Evolutionary conservation across 2,797 vertebrate genomes (phyloP).

Genomic region (Rhodeus uyekii): DNA sequence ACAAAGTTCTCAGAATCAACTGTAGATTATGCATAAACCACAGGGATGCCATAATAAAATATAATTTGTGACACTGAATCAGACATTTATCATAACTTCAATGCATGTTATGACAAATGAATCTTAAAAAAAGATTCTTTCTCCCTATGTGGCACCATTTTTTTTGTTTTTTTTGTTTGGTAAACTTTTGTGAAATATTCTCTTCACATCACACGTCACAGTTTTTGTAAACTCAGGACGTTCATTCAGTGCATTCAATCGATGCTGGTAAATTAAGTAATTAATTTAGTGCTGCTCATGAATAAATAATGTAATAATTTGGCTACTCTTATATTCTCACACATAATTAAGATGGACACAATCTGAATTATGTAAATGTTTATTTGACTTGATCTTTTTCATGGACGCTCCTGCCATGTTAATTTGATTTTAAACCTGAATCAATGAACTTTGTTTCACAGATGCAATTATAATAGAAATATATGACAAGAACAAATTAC

Average conservation of each 20-base stretch:
- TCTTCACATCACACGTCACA: not conserved
- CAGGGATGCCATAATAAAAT: conserved; percentile 24
- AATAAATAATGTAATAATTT: conserved; percentile 8
- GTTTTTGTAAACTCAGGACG: not conserved
- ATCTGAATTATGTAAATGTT: not conserved
- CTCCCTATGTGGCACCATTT: not conserved
- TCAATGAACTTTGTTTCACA: not conserved
- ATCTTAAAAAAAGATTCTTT: not conserved
- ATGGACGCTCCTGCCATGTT: not conserved
- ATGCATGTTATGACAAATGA: not conserved
- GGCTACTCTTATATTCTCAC: not conserved
- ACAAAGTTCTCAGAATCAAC: not conserved
- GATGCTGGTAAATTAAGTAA: not conserved
- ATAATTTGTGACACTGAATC: not conserved
- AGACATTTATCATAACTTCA: conserved; percentile 26
- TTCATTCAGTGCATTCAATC: not conserved
- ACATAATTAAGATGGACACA: conserved; percentile 12
- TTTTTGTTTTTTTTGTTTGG: too few species aligned
- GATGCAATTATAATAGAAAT: not conserved
- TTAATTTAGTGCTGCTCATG: not conserved
- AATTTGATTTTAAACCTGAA: not conserved
- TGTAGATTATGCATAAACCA: conserved; percentile 24
- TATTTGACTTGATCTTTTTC: not conserved
- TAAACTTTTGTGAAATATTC: not conserved
- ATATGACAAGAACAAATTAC: not conserved